Base-by-base conservation (phyloP, 2,113 vertebrate species). In the Lycaon pictus region DNA sequence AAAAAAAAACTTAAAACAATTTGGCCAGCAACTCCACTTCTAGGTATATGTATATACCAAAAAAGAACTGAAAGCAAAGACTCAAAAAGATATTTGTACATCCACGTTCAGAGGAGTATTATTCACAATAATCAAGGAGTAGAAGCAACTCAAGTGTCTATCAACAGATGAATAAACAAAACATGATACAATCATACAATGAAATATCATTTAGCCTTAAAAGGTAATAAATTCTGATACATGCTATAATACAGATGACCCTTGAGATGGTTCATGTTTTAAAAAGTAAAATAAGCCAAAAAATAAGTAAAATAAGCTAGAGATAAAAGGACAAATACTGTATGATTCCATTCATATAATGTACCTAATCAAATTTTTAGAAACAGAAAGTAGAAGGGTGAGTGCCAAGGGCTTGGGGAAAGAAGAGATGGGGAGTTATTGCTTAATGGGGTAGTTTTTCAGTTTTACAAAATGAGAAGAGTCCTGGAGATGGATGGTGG, bases 31-130 rank as follows among this genome's bases (percentile, higher is more conserved):
- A 93, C 76, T 84, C 43, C 35, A 85, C 35, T 88, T 93, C 69
- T 27, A 17, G 55, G 19, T 55, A 79, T 35, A 87, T 16, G 19
- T 55, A 79, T 35, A 87, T 16, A 60, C 12, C 51, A 65, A 85
- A 82, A 90, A 90, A 95, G 67, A 90, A 88, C 19, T 91, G 48
- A 79, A 93, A 93, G 63, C 71, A 86, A 93, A 76, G 29, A 76
- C 32, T 67, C 51, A 71, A 60, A 94, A 25, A 83, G 37, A 32
- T 51, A 86, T 88, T 20, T 90, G 67, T 79, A 69, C 9, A 63
- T 11, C 35, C 17, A 58, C 5, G 15, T 76, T 93, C 37, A 85
- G 1, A 53, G 71, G 7, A 69, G 20, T 51, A 67, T 76, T 92
- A 89, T 53, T 93, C 79, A 88, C 25, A 88, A 80, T 13, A 63